These are phyloP conservation scores for Platycnemis pennipes DNA, from an alignment of 2,888 invertebrate species.

Conservation along the genomic window DNA sequence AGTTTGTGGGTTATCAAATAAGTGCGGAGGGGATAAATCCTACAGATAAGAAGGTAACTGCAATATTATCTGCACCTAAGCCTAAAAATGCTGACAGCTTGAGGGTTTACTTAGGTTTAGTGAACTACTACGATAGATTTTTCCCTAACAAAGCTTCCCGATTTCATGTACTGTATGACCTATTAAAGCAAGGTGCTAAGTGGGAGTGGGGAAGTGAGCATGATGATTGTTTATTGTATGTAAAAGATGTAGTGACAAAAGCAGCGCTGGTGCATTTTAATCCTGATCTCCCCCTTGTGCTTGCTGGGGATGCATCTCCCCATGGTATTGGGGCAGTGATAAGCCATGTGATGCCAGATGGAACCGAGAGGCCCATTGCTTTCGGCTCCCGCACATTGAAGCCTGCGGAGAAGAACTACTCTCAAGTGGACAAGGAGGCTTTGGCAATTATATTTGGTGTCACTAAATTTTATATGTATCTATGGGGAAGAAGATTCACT, in stretches of 20 bases:
- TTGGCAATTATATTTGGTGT: slow-evolving; percentile 75
- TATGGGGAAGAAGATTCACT: slow-evolving; percentile 73
- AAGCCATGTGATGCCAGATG: slow-evolving; percentile 73
- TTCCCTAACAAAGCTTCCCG: background rate
- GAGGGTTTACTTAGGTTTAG: no score
- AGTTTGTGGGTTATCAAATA: no score
- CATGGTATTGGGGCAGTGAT: slow-evolving; percentile 73
- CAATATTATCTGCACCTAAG: no score
- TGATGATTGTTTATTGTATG: background rate
- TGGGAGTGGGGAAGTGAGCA: background rate
- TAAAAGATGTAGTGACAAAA: slow-evolving; percentile 58
- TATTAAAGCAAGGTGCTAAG: background rate
- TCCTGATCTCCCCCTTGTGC: slow-evolving; percentile 72
- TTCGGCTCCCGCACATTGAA: slow-evolving; percentile 74
- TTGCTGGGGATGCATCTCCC: slow-evolving; percentile 76
- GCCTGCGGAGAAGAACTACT: slow-evolving; percentile 73
- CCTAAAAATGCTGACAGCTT: no score
- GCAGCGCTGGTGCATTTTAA: slow-evolving; percentile 75
- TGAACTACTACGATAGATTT: background rate
- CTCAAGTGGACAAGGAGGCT: slow-evolving; percentile 74
- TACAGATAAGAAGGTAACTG: no score
- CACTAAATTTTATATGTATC: slow-evolving; percentile 73
- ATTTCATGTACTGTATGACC: background rate
- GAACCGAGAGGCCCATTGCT: slow-evolving; percentile 74
- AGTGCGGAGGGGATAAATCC: no score